These are phyloP conservation scores for Argyra leucocephala DNA, from an alignment of 2,888 invertebrate genomes.

Conservation along the genomic window DNA sequence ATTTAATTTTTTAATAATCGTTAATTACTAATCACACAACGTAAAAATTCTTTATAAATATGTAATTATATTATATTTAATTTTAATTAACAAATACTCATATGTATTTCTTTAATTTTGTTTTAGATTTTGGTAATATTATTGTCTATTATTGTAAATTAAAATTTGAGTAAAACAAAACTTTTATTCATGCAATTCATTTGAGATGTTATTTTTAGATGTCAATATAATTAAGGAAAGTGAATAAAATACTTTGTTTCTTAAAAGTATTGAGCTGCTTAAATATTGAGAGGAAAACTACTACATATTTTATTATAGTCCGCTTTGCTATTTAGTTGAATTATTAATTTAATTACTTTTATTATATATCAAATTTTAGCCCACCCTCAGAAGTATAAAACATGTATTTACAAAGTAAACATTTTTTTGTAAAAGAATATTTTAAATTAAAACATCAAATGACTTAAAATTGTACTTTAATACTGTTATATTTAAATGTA, in stretches of 20 bases:
- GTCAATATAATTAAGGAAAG: constrained; percentile 8
- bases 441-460: no score
- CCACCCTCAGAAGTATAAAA: no score
- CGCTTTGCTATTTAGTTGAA: no score
- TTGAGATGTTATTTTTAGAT: background rate
- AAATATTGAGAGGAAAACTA: no score
- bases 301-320: no score
- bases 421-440: no score
- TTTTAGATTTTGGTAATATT: background rate
- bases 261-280: constrained; percentile 12
- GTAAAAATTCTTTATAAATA: background rate
- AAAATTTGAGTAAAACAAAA: background rate
- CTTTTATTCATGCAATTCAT: background rate
- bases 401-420: no score
- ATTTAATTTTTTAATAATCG: background rate
- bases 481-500: no score
- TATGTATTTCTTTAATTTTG: background rate
- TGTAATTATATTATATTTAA: background rate
- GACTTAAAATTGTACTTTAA: no score
- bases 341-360: no score
- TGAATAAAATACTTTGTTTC: constrained; percentile 15
- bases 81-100: background rate
- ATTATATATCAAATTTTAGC: no score
- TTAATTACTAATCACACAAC: background rate
- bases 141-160: background rate